phyloP scores from a whole-genome alignment of 2,797 vertebrate genomes.

The Parauchenoglanis punctatus region DNA sequence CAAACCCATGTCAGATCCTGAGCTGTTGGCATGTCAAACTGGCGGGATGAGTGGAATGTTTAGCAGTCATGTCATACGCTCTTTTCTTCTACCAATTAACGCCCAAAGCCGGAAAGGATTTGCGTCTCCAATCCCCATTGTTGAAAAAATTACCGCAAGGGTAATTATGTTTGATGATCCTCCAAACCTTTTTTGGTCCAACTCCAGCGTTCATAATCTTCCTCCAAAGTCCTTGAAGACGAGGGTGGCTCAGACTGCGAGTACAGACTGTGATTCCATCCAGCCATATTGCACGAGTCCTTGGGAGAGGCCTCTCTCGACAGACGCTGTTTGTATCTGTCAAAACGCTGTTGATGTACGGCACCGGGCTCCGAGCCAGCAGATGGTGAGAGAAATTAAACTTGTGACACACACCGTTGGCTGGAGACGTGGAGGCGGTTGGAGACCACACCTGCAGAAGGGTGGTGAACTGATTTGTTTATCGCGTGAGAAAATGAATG shows the following conservation, averaged over 20 bases:
- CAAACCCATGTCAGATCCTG: neutral
- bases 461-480: conserved; percentile 26
- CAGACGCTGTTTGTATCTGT: conserved; percentile 79
- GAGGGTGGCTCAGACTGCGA: conserved; percentile 64
- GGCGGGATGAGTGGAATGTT: neutral
- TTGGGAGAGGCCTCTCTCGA: conserved; percentile 73
- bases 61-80: neutral
- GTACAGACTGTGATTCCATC: conserved; percentile 63
- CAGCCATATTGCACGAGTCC: conserved; percentile 74
- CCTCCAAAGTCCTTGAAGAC: conserved; percentile 63
- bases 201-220: conserved; percentile 38
- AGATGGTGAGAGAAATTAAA: conserved; percentile 81
- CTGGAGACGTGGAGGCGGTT: conserved; percentile 65
- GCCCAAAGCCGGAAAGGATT: neutral
- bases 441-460: conserved; percentile 67
- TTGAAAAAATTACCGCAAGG: neutral
- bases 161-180: conserved; percentile 8
- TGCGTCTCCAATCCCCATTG: neutral
- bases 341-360: conserved; percentile 74
- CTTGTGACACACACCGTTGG: conserved; percentile 70
- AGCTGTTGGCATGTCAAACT: neutral
- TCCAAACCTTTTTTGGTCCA: conserved; percentile 11
- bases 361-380: conserved; percentile 74
- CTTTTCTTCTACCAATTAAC: neutral
- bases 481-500: conserved; percentile 19